Base-by-base conservation (phyloP, 2,888 invertebrate genomes). In the Pandemis cinnamomeana region DNA sequence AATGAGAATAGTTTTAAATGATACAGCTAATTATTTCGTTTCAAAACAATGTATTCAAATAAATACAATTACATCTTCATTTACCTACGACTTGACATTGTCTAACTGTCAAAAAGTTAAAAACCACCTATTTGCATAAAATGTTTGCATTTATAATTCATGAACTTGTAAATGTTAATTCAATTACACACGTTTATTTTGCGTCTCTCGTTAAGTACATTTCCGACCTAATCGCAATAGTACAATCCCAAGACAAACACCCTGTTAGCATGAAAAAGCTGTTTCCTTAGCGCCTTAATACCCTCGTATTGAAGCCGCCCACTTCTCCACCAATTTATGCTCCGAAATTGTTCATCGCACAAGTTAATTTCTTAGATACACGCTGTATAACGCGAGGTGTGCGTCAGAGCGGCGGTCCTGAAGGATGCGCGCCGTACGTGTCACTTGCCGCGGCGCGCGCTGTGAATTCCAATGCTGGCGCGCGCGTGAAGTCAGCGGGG, bases 381-480 rank as follows among this genome's bases (percentile, higher is more conserved):
- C 48, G 46, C 11, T 55, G 71, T 67, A 64, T 61, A 61, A 67
- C 71, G 76, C 72, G 76, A 67, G 75, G 69, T 69, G 69, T 69
- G 73, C 75, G 78, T 71, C 71, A 71, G 71, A 72, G 71, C 75
- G 81, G 80, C 82, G 79, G 73, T 77, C 80, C 80, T 87, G 86
- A 88, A 85, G 86, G 86, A 87, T 87, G 84, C 82, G 79, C 81
- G 82, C 75, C 78, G 83, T 81, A 85, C 88, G 87, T 85, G 86
- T 80, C 83, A 81, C 81, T 81, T 77, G 75, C 61, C 78, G 78
- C 48, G 67, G 75, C 63, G 78, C 82, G 77, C 77, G 72, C 53
- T 10, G 72, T 78, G 87, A 84, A 87, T 87, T 75, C 62, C 80
- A 86, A 87, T 84, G 79, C 77, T 63, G n/a, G 63, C 58, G 77